These are phyloP conservation scores for Lobophora halterata DNA, from an alignment of 2,888 invertebrate genomes.

Conservation along the genomic window DNA sequence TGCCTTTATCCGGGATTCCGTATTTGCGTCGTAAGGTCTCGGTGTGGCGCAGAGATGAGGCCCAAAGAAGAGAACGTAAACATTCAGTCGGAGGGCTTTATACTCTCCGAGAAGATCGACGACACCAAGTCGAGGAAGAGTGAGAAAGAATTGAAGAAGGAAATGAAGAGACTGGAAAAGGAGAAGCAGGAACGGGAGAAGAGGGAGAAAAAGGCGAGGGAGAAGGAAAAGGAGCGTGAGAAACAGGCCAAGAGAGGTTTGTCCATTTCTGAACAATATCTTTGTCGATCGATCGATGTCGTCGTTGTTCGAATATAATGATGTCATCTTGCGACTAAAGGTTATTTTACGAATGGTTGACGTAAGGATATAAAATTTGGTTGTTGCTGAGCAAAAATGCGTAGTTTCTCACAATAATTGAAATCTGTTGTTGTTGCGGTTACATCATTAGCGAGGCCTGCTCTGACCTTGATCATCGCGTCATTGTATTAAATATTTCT, in stretches of 20 bases:
- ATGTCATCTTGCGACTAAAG: slow-evolving; percentile 58
- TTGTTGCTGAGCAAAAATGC: slow-evolving; percentile 24
- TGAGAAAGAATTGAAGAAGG: slow-evolving; percentile 76
- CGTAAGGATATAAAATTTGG: slow-evolving; percentile 42
- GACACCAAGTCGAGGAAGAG: slow-evolving; percentile 72
- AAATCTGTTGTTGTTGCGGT: slow-evolving; percentile 53
- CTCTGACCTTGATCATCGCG: slow-evolving; percentile 56
- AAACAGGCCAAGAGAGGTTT: slow-evolving; percentile 71
- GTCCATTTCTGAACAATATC: slow-evolving; percentile 23
- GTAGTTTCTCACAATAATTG: slow-evolving; percentile 43
- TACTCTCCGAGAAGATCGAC: slow-evolving; percentile 79
- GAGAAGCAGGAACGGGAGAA: slow-evolving; percentile 74
- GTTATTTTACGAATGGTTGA: slow-evolving; percentile 36
- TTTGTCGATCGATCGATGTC: slow-evolving; percentile 7
- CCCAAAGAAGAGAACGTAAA: slow-evolving; percentile 72
- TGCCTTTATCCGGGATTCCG: slow-evolving; percentile 57
- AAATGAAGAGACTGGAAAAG: slow-evolving; percentile 74
- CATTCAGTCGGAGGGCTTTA: slow-evolving; percentile 76
- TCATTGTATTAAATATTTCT: slow-evolving; percentile 53
- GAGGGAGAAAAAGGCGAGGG: slow-evolving; percentile 74
- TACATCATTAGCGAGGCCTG: slow-evolving; percentile 52
- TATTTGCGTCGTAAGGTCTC: slow-evolving; percentile 53
- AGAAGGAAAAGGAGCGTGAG: slow-evolving; percentile 75
- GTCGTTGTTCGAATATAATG: too few species aligned
- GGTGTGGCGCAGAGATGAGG: slow-evolving; percentile 54